Conservation (phyloP, 2,888 invertebrate species). For the Marronus borbonicus region DNA sequence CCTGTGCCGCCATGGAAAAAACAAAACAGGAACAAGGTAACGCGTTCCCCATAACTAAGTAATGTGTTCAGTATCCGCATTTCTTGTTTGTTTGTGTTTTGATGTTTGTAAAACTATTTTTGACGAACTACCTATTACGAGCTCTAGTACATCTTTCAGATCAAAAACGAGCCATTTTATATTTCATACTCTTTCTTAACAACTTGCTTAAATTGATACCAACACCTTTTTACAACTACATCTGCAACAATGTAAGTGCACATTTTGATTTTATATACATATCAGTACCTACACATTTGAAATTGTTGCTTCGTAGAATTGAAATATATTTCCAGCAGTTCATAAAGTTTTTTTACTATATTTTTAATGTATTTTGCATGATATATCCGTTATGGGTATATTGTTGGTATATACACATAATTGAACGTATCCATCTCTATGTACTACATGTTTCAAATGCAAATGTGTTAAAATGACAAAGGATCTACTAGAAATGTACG, state of each 20-base stretch:
- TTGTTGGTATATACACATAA: slow-evolving; percentile 41
- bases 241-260: slow-evolving; percentile 22
- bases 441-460: slow-evolving; percentile 12
- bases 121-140: neutral
- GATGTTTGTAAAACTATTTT: slow-evolving; percentile 17
- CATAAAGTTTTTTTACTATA: slow-evolving; percentile 59
- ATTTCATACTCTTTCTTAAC: neutral
- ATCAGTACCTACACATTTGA: neutral
- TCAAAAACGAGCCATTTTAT: neutral
- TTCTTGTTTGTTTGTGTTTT: slow-evolving; percentile 31
- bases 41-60: neutral
- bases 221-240: slow-evolving; percentile 14
- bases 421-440: slow-evolving; percentile 20
- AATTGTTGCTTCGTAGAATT: slow-evolving; percentile 22
- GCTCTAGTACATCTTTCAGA: neutral
- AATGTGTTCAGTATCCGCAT: neutral
- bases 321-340: slow-evolving; percentile 64
- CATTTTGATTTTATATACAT: slow-evolving; percentile 20
- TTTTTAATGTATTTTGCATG: slow-evolving; percentile 49
- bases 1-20: slow-evolving; percentile 95
- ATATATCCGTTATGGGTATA: slow-evolving; percentile 44
- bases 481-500: slow-evolving; percentile 16
- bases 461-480: slow-evolving; percentile 27
- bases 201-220: slow-evolving; percentile 1
- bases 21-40: slow-evolving; percentile 97